Evolutionary conservation across 2,797 vertebrate genomes (phyloP).

Genomic region (Sylvia borin): DNA sequence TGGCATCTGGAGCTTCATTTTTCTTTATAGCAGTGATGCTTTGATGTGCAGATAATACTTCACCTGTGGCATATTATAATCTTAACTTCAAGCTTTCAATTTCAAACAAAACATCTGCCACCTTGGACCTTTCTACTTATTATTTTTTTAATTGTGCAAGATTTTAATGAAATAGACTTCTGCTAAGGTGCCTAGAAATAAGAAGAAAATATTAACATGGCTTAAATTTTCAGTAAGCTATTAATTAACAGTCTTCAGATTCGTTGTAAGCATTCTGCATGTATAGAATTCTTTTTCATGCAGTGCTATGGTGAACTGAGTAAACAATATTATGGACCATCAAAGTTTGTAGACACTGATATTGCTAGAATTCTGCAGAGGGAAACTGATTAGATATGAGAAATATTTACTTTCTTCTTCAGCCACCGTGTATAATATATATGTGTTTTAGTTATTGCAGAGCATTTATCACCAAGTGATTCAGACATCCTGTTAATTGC

Average conservation of each 20-base stretch:
- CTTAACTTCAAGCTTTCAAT: neutral
- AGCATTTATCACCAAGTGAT: neutral
- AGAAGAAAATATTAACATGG: neutral
- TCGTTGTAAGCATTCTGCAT: neutral
- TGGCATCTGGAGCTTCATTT: slow-evolving; percentile 11
- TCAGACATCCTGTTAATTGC: neutral
- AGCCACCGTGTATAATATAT: neutral
- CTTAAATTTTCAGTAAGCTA: neutral
- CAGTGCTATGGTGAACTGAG: neutral
- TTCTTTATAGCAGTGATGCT: slow-evolving; percentile 25
- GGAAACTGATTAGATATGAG: neutral
- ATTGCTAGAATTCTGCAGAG: neutral
- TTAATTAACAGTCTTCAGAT: neutral
- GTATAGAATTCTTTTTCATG: neutral
- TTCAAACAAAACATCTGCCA: slow-evolving; percentile 29
- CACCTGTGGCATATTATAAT: slow-evolving; percentile 18
- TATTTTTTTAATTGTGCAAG: neutral
- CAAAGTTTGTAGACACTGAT: neutral
- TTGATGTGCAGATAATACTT: slow-evolving; percentile 59
- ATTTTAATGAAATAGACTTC: neutral
- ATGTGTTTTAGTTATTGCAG: neutral
- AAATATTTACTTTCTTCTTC: slow-evolving; percentile 26
- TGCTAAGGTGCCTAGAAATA: neutral
- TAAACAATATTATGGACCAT: neutral
- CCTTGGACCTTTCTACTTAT: neutral